Conservation (phyloP, 2,797 vertebrate genomes). For the Anisognathus igniventris region DNA sequence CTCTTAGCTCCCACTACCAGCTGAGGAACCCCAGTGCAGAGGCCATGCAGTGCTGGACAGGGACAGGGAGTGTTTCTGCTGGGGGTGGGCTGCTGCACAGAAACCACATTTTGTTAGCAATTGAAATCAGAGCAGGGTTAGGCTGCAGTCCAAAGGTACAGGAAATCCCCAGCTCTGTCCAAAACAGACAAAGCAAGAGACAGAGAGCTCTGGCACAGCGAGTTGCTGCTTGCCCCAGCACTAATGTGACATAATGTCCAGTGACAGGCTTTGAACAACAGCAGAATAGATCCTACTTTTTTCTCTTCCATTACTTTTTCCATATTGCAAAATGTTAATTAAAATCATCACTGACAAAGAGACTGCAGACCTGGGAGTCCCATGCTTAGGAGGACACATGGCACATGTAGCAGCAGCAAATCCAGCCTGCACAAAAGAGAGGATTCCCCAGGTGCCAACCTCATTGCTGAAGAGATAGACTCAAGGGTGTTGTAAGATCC, state of each 20-base stretch:
- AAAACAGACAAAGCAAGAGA: slow-evolving; percentile 32
- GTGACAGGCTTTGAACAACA: slow-evolving; percentile 12
- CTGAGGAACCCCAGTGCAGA: neutral
- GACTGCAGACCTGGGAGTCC: neutral
- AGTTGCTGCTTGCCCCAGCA: slow-evolving; percentile 7
- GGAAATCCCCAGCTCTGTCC: slow-evolving; percentile 33
- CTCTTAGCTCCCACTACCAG: neutral
- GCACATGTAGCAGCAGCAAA: neutral
- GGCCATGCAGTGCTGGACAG: neutral
- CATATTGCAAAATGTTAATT: neutral
- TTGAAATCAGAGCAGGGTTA: slow-evolving; percentile 1
- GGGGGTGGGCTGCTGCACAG: neutral
- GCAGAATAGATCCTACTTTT: neutral
- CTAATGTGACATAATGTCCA: slow-evolving; percentile 37
- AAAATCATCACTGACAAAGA: neutral
- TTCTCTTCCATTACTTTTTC: neutral
- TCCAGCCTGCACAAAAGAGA: neutral
- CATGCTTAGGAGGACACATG: accelerated
- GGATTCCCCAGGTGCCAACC: neutral
- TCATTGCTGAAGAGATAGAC: neutral
- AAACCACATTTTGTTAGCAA: neutral
- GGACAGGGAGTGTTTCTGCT: neutral
- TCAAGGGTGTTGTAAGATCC: neutral
- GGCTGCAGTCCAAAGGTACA: slow-evolving; percentile 29
- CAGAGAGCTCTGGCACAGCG: neutral